These are phyloP conservation scores for Osmerus eperlanus DNA, from an alignment of 2,113 vertebrate genomes.

Conservation along the genomic window DNA sequence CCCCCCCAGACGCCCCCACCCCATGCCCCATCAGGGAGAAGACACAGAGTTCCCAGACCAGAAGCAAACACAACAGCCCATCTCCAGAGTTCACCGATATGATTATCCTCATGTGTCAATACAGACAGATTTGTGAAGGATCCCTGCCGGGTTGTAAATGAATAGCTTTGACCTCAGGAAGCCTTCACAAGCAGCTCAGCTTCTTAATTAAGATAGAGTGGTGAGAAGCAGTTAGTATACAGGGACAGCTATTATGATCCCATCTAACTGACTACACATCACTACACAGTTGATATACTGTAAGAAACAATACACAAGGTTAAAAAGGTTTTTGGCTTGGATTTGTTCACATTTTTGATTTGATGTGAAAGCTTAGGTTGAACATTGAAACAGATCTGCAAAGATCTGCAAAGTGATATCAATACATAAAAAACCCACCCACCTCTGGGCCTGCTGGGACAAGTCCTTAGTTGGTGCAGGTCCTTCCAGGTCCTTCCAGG, in stretches of 20 bases:
- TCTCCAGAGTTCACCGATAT: conserved; percentile 59
- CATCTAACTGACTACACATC: conserved; percentile 60
- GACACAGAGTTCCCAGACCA: no score
- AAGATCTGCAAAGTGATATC: no score
- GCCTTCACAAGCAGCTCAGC: conserved; percentile 62
- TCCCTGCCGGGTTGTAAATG: conserved; percentile 66
- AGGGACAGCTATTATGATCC: conserved; percentile 48
- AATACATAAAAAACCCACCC: no score
- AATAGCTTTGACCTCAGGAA: conserved; percentile 74
- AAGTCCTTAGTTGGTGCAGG: no score
- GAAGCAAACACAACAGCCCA: no score
- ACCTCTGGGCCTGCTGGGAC: no score
- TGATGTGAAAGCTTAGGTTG: neutral
- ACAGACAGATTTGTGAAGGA: conserved; percentile 54
- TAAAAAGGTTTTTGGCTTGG: conserved; percentile 4
- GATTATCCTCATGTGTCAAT: conserved; percentile 69
- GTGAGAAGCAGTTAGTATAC: conserved; percentile 56
- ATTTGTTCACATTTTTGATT: no score
- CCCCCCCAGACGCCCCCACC: no score
- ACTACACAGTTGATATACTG: conserved; percentile 50
- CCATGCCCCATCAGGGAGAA: no score
- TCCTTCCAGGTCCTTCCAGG: no score
- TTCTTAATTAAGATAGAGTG: conserved; percentile 73
- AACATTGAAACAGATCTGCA: no score
- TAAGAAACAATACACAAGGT: conserved; percentile 25